Conservation (phyloP, 2,888 invertebrate species). For the Drosophila barbarae region DNA sequence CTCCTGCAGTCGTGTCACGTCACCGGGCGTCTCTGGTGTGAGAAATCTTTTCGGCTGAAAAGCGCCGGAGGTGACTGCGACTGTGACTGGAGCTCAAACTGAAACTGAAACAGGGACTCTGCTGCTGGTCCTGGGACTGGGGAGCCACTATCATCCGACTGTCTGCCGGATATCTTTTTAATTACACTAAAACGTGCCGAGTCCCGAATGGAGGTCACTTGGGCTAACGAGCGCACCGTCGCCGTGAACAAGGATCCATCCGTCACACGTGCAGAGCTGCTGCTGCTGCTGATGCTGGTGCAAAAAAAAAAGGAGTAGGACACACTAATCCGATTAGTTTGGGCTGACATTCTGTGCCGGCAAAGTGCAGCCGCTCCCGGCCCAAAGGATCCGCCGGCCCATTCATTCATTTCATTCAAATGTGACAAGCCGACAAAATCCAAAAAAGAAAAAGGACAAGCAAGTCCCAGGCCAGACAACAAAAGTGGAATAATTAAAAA, state of each 20-base stretch:
- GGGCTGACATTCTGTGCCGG: slow-evolving; percentile 65
- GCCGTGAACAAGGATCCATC: slow-evolving; percentile 47
- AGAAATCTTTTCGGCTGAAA: slow-evolving; percentile 42
- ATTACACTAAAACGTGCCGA: slow-evolving; percentile 71
- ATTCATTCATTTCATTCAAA: slow-evolving; percentile 69
- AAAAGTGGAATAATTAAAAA: slow-evolving; percentile 62
- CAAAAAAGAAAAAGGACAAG: slow-evolving; percentile 11
- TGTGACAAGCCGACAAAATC: slow-evolving; percentile 65
- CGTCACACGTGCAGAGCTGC: slow-evolving; percentile 46
- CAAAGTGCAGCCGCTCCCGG: slow-evolving; percentile 52
- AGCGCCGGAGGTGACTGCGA: slow-evolving; percentile 41
- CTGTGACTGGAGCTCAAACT: slow-evolving; percentile 6
- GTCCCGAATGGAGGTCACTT: slow-evolving; percentile 69
- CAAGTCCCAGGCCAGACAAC: slow-evolving; percentile 44
- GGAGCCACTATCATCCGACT: slow-evolving; percentile 34
- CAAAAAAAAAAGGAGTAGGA: slow-evolving; percentile 38
- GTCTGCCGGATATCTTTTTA: slow-evolving; percentile 63
- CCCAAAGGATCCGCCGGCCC: slow-evolving; percentile 43
- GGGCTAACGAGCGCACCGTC: slow-evolving; percentile 61
- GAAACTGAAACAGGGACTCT: slow-evolving; percentile 2
- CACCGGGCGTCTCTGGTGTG: slow-evolving; percentile 61
- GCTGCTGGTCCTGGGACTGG: slow-evolving; percentile 7
- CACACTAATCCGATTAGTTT: slow-evolving; percentile 74
- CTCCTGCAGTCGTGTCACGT: slow-evolving; percentile 58
- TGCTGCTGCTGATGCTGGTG: not conserved